Evolutionary conservation across 2,888 invertebrate species (phyloP).

Genomic region (Ochropleura plecta): DNA sequence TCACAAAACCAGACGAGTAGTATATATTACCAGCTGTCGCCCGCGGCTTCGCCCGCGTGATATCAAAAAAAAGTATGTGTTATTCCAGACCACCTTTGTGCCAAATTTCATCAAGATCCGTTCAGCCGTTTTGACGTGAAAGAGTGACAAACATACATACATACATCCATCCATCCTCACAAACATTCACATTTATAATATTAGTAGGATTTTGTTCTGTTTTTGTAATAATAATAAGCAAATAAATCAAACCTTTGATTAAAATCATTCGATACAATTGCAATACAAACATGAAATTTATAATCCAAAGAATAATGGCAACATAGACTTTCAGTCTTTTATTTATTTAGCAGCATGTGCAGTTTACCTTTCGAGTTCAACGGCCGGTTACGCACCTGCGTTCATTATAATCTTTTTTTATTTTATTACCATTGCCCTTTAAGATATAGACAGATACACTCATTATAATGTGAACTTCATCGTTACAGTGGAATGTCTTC

Average conservation of each 20-base stretch:
- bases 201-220: background rate
- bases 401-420: conserved; percentile 44
- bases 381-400: conserved; percentile 49
- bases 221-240: background rate
- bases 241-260: background rate
- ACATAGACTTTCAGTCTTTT: conserved; percentile 37
- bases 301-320: conserved; percentile 24
- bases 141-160: too few species aligned
- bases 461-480: conserved; percentile 37
- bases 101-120: too few species aligned
- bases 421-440: conserved; percentile 49
- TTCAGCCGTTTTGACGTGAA: too few species aligned
- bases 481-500: conserved; percentile 27
- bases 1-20: too few species aligned
- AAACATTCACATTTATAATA: background rate
- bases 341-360: conserved; percentile 31
- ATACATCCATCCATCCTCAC: too few species aligned
- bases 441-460: conserved; percentile 12
- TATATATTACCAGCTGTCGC: too few species aligned
- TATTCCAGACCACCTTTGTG: too few species aligned
- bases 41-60: too few species aligned
- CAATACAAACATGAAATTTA: conserved; percentile 2
- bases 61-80: too few species aligned
- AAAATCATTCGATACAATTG: conserved; percentile 15
- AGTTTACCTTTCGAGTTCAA: conserved; percentile 57